Conservation (phyloP, 1,140 invertebrate genomes). For the Eurytemora carolleeae region DNA sequence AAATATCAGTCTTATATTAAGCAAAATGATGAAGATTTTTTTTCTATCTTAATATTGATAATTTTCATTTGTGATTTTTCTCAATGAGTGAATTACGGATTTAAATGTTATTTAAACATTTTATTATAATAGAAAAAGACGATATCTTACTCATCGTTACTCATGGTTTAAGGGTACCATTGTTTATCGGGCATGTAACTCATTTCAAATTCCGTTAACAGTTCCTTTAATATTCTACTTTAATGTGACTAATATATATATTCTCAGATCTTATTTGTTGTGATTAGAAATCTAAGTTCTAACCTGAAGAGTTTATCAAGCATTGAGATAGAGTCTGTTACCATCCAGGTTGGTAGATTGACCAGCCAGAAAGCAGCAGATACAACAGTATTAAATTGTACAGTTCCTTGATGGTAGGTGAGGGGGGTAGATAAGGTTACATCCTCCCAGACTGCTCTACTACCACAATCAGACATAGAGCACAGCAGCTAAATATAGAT, state of each 20-base stretch:
- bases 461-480: conserved; percentile 12
- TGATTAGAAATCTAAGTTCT: neutral
- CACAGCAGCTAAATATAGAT: conserved; percentile 8
- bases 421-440: conserved; percentile 8
- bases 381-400: conserved; percentile 11
- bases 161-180: neutral
- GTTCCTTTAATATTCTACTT: neutral
- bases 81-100: no score
- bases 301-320: neutral
- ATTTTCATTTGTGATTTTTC: no score
- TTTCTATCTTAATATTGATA: neutral
- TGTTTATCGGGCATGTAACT: no score
- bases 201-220: neutral
- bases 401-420: neutral
- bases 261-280: neutral
- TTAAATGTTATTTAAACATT: no score
- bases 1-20: neutral
- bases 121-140: no score
- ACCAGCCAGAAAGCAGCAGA: conserved; percentile 13
- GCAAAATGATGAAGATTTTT: neutral
- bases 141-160: no score
- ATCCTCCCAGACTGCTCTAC: conserved; percentile 10
- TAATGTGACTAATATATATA: neutral
- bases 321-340: neutral
- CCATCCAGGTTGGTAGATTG: conserved; percentile 13